Evolutionary conservation across 1,140 invertebrate species (phyloP).

Genomic region (Atta cephalotes): DNA sequence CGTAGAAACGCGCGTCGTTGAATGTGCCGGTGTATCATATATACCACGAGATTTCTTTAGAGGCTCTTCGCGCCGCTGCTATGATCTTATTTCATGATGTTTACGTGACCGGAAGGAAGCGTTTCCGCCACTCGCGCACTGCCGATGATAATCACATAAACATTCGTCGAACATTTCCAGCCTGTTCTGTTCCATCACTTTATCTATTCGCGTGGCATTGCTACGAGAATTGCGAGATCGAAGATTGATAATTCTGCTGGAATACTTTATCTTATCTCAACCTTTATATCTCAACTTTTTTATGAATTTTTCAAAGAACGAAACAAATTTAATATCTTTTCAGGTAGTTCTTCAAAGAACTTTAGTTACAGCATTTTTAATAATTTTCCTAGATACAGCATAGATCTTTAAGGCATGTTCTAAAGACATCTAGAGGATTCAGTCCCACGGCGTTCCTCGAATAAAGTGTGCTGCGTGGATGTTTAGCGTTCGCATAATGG

Average conservation of each 20-base stretch:
- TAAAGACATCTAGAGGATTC: too few species aligned
- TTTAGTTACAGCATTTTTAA: not conserved
- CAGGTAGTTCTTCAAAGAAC: not conserved
- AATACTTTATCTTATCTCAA: not conserved
- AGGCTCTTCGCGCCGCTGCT: conserved; percentile 5
- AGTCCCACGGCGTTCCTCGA: too few species aligned
- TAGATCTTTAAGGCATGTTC: too few species aligned
- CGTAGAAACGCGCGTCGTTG: conserved; percentile 22
- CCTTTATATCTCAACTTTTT: not conserved
- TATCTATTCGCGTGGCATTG: not conserved
- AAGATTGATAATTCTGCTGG: not conserved
- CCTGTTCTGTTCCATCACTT: not conserved
- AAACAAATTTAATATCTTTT: not conserved
- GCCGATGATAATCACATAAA: conserved; percentile 46
- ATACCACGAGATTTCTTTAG: not conserved
- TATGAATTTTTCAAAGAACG: conserved; percentile 1
- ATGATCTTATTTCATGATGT: conserved; percentile 34
- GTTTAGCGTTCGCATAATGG: not conserved
- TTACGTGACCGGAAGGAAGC: conserved; percentile 53
- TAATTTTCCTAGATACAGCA: not conserved
- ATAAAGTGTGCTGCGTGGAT: too few species aligned
- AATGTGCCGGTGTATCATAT: not conserved
- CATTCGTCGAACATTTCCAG: conserved; percentile 47
- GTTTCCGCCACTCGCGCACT: conserved; percentile 3
- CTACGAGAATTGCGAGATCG: not conserved